Evolutionary conservation across 30 jellyfish, hydroid and myxozoan genomes (phyloP).

Genomic region (Pseudorhiza aurosa): DNA sequence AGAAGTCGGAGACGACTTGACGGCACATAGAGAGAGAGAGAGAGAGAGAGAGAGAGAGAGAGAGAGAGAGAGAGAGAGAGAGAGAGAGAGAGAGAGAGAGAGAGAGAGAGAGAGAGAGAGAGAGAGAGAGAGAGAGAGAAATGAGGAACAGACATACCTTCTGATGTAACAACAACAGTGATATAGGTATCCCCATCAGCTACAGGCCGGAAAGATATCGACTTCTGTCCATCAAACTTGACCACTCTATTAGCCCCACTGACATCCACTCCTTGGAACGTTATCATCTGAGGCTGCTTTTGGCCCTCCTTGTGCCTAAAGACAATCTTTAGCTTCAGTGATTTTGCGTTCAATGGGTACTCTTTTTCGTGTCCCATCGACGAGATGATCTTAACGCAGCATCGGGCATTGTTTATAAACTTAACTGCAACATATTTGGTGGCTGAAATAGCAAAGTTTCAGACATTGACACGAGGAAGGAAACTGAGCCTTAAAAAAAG

Average conservation of each 20-base stretch:
- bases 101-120: too few relatives aligned
- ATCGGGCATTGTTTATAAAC: conserved; percentile 62
- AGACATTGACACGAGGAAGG: too few relatives aligned
- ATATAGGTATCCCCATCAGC: conserved; percentile 61
- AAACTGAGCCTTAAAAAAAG: too few relatives aligned
- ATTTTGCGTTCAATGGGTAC: conserved; percentile 75
- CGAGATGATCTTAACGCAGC: conserved; percentile 67
- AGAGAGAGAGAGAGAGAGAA: too few relatives aligned
- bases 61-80: too few relatives aligned
- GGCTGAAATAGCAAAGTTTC: conserved; percentile 22
- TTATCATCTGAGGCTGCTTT: conserved; percentile 66
- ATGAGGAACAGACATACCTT: too few relatives aligned
- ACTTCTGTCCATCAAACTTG: conserved; percentile 57
- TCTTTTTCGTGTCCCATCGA: conserved; percentile 62
- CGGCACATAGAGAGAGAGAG: too few relatives aligned
- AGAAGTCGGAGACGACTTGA: too few relatives aligned
- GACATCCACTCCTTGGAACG: conserved; percentile 72
- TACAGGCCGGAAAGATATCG: conserved; percentile 69
- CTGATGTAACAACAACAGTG: conserved; percentile 63
- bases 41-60: too few relatives aligned
- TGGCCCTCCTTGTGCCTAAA: conserved; percentile 76
- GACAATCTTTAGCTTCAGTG: conserved; percentile 80
- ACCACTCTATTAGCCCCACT: conserved; percentile 48
- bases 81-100: too few relatives aligned
- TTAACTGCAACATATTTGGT: conserved; percentile 56